Conservation (phyloP, 2,113 vertebrate genomes). For the Cyprinodon tularosa region DNA sequence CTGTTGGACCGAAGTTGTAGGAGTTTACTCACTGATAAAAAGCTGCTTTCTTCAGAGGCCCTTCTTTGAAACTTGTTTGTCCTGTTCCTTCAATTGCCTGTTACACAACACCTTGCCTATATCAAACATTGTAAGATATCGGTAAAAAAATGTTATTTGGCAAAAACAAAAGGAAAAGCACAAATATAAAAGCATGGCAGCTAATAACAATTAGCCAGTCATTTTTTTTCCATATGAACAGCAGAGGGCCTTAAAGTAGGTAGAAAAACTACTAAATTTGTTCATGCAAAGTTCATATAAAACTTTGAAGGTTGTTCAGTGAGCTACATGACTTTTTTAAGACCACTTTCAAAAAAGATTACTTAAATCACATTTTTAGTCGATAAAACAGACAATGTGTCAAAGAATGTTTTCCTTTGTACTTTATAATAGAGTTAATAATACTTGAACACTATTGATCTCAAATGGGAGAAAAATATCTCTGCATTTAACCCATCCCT, state of each 20-base stretch:
- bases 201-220: not conserved
- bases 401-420: not conserved
- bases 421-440: not conserved
- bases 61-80: conserved; percentile 14
- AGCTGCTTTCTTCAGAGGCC: not conserved
- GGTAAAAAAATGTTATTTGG: not conserved
- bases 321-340: not conserved
- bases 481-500: no score
- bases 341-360: not conserved
- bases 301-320: not conserved
- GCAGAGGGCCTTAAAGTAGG: not conserved
- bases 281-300: not conserved
- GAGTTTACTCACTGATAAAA: conserved; percentile 24
- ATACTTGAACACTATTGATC: no score
- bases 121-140: not conserved
- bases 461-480: no score
- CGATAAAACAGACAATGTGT: not conserved
- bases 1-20: not conserved
- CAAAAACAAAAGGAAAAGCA: not conserved
- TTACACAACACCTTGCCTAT: conserved; percentile 10
- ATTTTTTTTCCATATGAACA: not conserved
- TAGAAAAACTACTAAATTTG: no score
- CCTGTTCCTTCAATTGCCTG: not conserved
- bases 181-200: not conserved
- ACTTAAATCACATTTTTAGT: not conserved